These are phyloP conservation scores for Aphrophora alni DNA, from an alignment of 2,888 invertebrate species.

Conservation along the genomic window DNA sequence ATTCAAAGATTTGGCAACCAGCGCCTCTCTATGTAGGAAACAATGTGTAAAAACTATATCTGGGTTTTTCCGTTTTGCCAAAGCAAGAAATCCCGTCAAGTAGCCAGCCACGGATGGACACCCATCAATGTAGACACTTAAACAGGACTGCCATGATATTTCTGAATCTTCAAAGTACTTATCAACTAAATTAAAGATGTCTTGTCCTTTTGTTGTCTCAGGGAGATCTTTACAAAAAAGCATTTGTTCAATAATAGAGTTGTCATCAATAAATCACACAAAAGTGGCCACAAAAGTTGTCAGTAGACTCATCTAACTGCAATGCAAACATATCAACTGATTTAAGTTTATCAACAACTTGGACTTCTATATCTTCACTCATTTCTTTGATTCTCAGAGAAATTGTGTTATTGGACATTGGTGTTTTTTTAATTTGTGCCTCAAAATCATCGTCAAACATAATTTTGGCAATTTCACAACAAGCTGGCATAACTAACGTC, in stretches of 20 bases:
- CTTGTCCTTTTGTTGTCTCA: constrained; percentile 43
- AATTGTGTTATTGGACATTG: no score
- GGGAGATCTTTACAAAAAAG: constrained; percentile 43
- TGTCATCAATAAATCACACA: constrained; percentile 43
- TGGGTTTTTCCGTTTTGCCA: constrained; percentile 45
- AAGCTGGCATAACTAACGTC: constrained; percentile 6
- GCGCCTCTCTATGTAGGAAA: constrained; percentile 26
- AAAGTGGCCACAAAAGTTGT: constrained; percentile 35
- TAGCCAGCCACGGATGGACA: neutral
- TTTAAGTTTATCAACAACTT: neutral
- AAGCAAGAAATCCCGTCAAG: neutral
- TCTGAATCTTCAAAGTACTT: constrained; percentile 44
- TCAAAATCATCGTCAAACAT: neutral
- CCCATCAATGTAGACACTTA: constrained; percentile 39
- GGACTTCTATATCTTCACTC: neutral
- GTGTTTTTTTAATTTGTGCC: no score
- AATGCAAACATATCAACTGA: constrained; percentile 36
- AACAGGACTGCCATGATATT: constrained; percentile 43
- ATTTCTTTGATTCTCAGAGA: no score
- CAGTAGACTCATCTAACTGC: constrained; percentile 36
- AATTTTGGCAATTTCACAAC: constrained; percentile 15
- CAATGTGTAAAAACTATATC: constrained; percentile 43
- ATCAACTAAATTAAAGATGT: constrained; percentile 44
- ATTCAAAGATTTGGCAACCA: neutral
- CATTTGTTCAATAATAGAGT: constrained; percentile 41